Evolutionary conservation across 1,140 invertebrate species (phyloP), one percentile per base, ranked within the genome.

Genomic region (Pteromalus puparum): DNA sequence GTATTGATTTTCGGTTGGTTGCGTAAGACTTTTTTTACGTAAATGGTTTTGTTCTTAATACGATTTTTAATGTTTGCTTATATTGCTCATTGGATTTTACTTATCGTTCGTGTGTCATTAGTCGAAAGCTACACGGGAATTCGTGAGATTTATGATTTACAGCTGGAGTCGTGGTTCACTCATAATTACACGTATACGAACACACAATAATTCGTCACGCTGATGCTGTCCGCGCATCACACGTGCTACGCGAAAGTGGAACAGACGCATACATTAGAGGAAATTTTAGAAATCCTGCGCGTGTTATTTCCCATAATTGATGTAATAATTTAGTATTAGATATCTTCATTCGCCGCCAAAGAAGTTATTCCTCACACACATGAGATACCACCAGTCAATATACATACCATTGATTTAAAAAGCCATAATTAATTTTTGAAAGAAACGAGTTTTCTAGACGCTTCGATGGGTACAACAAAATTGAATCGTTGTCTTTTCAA

Each of bases 111-210:
- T 61, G 15, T 61, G 21, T 21, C 53, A n/a, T n/a, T 61, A n/a
- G 53, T 61, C 53, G 53, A 21, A 61, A 61, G 53, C 53, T 61
- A 61, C 53, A 48, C 6, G 46, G 12, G n/a, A 72, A 80, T 72
- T 70, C 34, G 38, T 13, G 15, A 80, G 13, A 73, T 34, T 30
- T 21, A 72, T 73, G 21, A 81, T 30, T 72, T 73, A 81, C 38
- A 1, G n/a, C 1, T 6, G n/a, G 34, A 0, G 2, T 53, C 0
- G 2, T 6, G n/a, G 24, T 68, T 61, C 53, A 61, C 4, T 21
- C 18, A 13, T 70, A 70, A 80, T 80, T 48, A 15, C 38, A 42
- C 67, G 67, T 18, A 42, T 18, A 10, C 6, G 4, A 38, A 26
- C 13, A 72, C 2, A 6, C 38, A 46, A 48, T 80, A 46, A 80